Evolutionary conservation across 2,113 vertebrate genomes (phyloP).

Genomic region (Heloderma charlesbogerti): DNA sequence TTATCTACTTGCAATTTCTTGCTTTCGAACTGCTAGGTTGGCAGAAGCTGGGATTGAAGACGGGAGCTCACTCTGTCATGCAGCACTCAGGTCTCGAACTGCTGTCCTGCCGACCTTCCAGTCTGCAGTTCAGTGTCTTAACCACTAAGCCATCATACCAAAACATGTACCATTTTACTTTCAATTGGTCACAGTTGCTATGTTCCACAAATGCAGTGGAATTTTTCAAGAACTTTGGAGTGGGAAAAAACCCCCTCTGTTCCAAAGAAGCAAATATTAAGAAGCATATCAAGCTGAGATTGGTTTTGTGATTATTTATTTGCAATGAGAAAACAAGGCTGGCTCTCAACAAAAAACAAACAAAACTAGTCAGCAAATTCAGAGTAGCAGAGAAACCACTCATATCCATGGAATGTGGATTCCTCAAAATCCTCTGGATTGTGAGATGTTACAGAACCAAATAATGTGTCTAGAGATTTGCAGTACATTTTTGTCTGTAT

Average conservation of each 20-base stretch:
- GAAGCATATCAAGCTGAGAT: conserved; percentile 73
- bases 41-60: too few species aligned
- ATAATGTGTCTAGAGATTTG: conserved; percentile 61
- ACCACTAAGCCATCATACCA: too few species aligned
- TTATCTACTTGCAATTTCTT: too few species aligned
- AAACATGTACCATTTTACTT: background rate
- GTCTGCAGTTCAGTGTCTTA: too few species aligned
- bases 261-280: conserved; percentile 75
- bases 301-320: conserved; percentile 79
- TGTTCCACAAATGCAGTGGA: conserved; percentile 73
- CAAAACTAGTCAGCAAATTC: conserved; percentile 71
- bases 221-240: conserved; percentile 79
- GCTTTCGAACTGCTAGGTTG: too few species aligned
- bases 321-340: conserved; percentile 76
- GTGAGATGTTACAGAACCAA: conserved; percentile 68
- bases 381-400: conserved; percentile 64
- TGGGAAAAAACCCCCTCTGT: conserved; percentile 70
- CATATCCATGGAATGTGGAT: conserved; percentile 76
- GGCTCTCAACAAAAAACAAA: conserved; percentile 57
- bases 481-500: background rate
- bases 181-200: conserved; percentile 62
- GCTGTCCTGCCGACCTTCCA: too few species aligned
- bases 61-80: too few species aligned
- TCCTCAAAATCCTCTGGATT: conserved; percentile 76
- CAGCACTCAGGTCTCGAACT: too few species aligned